Evolutionary conservation across 2,797 vertebrate genomes (phyloP), one percentile per base, ranked within the genome.

Genomic region (Sebastolobus altivelis): DNA sequence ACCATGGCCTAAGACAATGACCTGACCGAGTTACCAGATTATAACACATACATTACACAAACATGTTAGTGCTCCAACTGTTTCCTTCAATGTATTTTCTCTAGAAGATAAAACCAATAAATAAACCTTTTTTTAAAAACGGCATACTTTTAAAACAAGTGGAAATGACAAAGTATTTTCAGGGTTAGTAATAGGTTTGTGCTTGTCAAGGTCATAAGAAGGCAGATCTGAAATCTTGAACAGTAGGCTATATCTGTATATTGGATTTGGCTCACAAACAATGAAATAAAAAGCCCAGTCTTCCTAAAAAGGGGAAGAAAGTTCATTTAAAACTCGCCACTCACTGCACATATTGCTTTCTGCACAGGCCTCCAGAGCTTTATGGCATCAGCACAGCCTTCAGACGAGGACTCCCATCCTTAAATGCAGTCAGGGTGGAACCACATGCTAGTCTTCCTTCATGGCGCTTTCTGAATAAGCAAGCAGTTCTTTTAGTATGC

Each of bases 191-290:
- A 95, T 93, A 95, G 93, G 93, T 96, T 97, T 97, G 96, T 97
- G 96, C 96, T 97, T 97, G 95, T 96, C 95, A 96, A 95, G 94
- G 94, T 97, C 94, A 95, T 95, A 92, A 95, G 94, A 96, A 96
- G 96, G 96, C 96, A 96, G 94, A 95, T 96, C 94, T 95, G 94
- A 95, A 95, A 94, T 95, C 89, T 94, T 94, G 89, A 94, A 96
- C 95, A 96, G 95, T 94, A 95, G 93, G 93, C 93, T 94, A 93
- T 94, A 93, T 90, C 79, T 92, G 89, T 92, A 91, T 95, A 94
- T 93, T 94, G 94, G 93, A 95, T 96, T 96, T 96, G 95, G 95
- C 96, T 96, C 95, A 96, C 93, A 93, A 95, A 94, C 74, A 93
- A 95, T 93, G 91, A 90, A 93, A 94, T 87, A 92, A 95, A 93